phyloP scores from a whole-genome alignment of 1,140 invertebrate species.

The Popillia japonica region DNA sequence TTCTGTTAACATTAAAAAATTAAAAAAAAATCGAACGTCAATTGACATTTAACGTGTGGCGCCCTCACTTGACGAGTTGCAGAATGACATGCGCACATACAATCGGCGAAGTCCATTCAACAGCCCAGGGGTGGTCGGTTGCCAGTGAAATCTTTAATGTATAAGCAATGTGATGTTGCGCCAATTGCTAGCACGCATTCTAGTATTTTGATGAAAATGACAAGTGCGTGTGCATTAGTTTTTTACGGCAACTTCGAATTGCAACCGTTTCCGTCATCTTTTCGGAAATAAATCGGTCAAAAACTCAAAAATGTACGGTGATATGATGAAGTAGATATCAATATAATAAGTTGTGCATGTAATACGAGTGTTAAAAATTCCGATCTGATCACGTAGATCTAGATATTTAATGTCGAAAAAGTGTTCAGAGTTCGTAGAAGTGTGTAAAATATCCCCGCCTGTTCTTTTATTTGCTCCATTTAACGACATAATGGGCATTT shows the following conservation, averaged over 20 bases:
- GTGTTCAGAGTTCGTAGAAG: conserved; percentile 4
- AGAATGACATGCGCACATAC: background rate
- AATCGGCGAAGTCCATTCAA: conserved; percentile 7
- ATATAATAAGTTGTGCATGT: background rate
- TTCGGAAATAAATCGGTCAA: background rate
- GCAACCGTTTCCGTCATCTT: background rate
- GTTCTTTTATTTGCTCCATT: background rate
- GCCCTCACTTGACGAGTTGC: background rate
- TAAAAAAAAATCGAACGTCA: background rate
- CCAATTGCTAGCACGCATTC: conserved; percentile 31
- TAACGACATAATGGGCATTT: background rate
- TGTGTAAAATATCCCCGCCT: background rate
- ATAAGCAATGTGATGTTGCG: conserved; percentile 23
- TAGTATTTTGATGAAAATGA: conserved; percentile 34
- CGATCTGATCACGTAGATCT: conserved; percentile 3
- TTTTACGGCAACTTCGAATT: background rate
- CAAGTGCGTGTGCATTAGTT: conserved; percentile 20
- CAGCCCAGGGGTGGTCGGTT: background rate
- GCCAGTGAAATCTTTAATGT: conserved; percentile 33
- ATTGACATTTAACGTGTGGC: conserved; percentile 13
- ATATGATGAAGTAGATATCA: background rate
- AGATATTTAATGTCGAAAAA: conserved; percentile 16
- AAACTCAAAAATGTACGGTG: background rate
- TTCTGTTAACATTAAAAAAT: background rate
- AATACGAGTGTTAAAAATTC: conserved; percentile 11